Evolutionary conservation across 2,113 vertebrate genomes (phyloP).

Genomic region (Mus spicilegus): DNA sequence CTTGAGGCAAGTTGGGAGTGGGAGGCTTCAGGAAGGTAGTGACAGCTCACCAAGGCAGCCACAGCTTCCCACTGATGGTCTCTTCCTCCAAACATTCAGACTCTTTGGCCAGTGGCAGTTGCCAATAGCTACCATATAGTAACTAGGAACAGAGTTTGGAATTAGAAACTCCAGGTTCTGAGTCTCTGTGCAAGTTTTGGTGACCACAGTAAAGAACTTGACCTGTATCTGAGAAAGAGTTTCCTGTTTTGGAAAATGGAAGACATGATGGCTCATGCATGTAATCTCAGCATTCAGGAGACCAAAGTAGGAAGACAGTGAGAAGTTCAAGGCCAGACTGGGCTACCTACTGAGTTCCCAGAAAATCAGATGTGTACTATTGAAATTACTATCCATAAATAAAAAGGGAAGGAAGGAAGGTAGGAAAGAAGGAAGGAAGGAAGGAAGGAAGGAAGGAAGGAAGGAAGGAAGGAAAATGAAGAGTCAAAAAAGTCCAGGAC

Average conservation of each 20-base stretch:
- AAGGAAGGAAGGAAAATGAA: background rate
- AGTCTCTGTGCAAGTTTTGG: background rate
- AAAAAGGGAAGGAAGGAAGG: no score
- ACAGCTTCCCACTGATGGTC: constrained; percentile 1
- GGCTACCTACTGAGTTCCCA: background rate
- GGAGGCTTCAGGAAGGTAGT: constrained; percentile 36
- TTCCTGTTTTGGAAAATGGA: constrained; percentile 50
- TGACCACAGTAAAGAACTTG: background rate
- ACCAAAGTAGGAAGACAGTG: background rate
- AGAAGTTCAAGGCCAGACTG: background rate
- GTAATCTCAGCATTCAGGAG: background rate
- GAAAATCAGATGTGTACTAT: background rate
- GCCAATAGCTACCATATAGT: background rate
- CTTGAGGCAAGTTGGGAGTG: constrained; percentile 67
- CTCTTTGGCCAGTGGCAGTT: background rate
- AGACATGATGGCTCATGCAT: background rate
- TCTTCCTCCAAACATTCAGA: constrained; percentile 48
- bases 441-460: background rate
- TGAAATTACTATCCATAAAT: no score
- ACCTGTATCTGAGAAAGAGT: background rate
- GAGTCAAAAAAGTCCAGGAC: no score
- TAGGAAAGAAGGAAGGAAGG: no score
- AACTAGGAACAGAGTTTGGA: background rate
- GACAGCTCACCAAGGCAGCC: constrained; percentile 58
- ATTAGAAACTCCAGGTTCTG: constrained; percentile 6